Evolutionary conservation across 53 echinoderm and acorn worm species (phyloP), one percentile per base, ranked within the genome.

Genomic region (Hippasteria phrygiana): DNA sequence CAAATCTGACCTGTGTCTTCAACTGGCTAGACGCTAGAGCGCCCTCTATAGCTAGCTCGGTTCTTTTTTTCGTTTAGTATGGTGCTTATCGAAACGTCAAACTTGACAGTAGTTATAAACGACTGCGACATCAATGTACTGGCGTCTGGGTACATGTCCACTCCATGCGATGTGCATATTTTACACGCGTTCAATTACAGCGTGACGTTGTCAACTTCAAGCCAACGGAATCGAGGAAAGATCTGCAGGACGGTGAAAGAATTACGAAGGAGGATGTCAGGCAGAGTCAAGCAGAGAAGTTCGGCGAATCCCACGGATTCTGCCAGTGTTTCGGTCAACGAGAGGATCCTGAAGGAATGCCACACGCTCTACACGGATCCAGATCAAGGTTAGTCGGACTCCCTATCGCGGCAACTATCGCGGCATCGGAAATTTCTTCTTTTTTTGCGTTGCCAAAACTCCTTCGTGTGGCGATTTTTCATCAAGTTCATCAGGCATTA

Each of bases 221-320:
- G 8, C 65, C 13, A 50, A 48, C 75, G 47, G 12, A 9, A 31
- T 14, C n/a, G n/a, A n/a, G n/a, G n/a, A n/a, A n/a, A n/a, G n/a
- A n/a, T n/a, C n/a, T n/a, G n/a, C n/a, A n/a, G n/a, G n/a, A n/a
- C n/a, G n/a, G n/a, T n/a, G n/a, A n/a, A n/a, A n/a, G n/a, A n/a
- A n/a, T n/a, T n/a, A n/a, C n/a, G n/a, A n/a, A n/a, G 0, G 41
- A 89, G 79, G 1, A 97, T 95, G 97, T 97, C 97, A 55, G 97
- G 95, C 26, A 93, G 90, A 90, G 86, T 97, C n/a, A 95, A 91
- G 42, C 92, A 91, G 47, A 92, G 97, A 36, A 88, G 92, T 42
- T 95, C 97, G 33, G 97, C 97, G 32, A 97, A 97, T 92, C 92
- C 97, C 12, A 92, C 90, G 36, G 97, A 97, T 86, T 90, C 97